These are phyloP conservation scores for Ophioninae sp. DNA, from an alignment of 2,888 invertebrate genomes.

Conservation along the genomic window DNA sequence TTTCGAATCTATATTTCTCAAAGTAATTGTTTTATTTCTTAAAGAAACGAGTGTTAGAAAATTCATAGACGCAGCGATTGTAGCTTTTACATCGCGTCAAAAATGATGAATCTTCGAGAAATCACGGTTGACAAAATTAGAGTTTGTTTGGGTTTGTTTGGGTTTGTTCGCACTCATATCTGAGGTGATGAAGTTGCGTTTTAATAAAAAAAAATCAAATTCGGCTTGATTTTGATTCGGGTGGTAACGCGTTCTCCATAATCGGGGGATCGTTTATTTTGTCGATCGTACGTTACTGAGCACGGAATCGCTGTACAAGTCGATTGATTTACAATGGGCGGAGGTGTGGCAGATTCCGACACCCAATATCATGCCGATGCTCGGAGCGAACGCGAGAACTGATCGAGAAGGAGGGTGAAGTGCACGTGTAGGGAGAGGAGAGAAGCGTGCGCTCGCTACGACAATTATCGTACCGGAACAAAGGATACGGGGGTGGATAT, in stretches of 20 bases:
- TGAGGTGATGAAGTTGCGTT: not conserved
- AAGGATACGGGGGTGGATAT: constrained; percentile 73
- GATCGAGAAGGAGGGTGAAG: constrained; percentile 40
- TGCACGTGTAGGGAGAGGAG: constrained; percentile 16
- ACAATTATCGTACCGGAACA: constrained; percentile 70
- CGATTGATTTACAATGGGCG: constrained; percentile 76
- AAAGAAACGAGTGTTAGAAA: no score
- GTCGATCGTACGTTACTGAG: constrained; percentile 27
- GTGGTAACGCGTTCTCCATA: constrained; percentile 1
- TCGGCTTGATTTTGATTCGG: constrained; percentile 20
- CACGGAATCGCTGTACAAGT: constrained; percentile 40
- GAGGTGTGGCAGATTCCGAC: constrained; percentile 74
- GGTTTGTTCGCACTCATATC: no score
- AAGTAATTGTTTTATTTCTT: no score
- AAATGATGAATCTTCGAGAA: no score
- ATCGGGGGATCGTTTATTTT: constrained; percentile 33
- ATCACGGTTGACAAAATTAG: no score
- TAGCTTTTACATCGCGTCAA: no score
- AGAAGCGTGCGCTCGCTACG: constrained; percentile 60
- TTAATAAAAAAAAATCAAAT: not conserved
- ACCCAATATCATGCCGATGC: constrained; percentile 73
- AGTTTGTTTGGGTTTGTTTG: no score
- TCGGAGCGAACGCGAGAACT: constrained; percentile 41
- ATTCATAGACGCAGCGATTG: no score
- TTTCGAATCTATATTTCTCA: no score